Conservation (phyloP, 2,888 invertebrate species). For the Xestia sexstrigata region DNA sequence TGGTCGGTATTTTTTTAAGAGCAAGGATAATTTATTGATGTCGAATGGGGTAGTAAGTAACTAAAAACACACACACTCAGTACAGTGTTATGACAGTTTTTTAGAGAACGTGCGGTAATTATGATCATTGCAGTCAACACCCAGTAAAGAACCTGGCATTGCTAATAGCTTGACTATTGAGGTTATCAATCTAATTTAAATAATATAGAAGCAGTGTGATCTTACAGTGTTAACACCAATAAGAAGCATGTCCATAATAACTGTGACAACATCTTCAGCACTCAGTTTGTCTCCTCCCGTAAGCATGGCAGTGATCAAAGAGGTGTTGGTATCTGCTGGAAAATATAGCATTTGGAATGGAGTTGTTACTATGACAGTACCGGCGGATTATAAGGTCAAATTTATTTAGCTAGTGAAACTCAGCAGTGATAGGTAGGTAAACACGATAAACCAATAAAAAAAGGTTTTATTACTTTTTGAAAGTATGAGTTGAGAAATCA, state of each 20-base stretch:
- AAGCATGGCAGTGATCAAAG: conserved; percentile 90
- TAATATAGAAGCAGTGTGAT: not conserved
- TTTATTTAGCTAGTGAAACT: not conserved
- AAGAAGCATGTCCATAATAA: conserved; percentile 92
- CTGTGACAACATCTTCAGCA: conserved; percentile 91
- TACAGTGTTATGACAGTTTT: not conserved
- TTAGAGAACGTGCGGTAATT: not conserved
- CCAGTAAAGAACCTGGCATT: not conserved
- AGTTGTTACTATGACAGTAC: not conserved
- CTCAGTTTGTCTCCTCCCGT: conserved; percentile 88
- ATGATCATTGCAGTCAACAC: not conserved
- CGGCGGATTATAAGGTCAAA: not conserved
- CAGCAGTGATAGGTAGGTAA: not conserved
- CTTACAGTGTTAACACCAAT: conserved; percentile 92
- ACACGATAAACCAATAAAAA: not conserved
- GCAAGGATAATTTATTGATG: no score
- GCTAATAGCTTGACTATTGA: not conserved
- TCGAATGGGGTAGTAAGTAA: no score
- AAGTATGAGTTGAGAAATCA: not conserved
- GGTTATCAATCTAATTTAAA: not conserved
- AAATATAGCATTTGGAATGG: conserved; percentile 10
- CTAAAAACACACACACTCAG: no score
- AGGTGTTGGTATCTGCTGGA: conserved; percentile 60
- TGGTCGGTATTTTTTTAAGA: no score
- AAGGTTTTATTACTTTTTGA: no score